Conservation (phyloP, 2,113 vertebrate species). For the Struthidea cinerea region DNA sequence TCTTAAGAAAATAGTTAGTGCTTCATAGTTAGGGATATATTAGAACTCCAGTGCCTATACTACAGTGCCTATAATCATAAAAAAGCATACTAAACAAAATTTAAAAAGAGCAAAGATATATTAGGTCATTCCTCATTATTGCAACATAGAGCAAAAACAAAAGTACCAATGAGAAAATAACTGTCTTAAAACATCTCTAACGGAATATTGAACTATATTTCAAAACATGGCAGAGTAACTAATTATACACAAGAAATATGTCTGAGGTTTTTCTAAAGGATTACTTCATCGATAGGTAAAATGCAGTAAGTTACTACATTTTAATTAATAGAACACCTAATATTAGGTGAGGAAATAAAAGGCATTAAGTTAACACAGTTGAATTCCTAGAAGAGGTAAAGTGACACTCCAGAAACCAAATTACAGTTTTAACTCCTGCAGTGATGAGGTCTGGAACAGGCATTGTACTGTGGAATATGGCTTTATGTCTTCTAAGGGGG, state of each 20-base stretch:
- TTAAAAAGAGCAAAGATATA: not conserved
- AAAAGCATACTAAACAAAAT: not conserved
- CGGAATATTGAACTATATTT: not conserved
- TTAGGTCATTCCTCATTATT: not conserved
- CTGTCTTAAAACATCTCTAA: not conserved
- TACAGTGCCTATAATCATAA: not conserved
- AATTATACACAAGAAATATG: not conserved
- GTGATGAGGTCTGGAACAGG: not conserved
- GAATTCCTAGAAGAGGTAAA: not conserved
- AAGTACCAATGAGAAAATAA: not conserved
- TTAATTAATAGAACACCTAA: not conserved
- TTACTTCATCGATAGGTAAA: not conserved
- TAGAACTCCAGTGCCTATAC: not conserved
- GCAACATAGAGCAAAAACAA: not conserved
- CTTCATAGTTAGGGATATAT: not conserved
- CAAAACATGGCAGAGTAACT: not conserved
- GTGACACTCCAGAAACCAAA: not conserved
- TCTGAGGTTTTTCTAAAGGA: not conserved
- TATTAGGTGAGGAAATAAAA: not conserved
- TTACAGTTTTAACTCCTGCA: not conserved
- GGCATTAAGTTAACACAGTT: not conserved
- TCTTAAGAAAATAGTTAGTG: not conserved
- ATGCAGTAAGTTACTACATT: not conserved
- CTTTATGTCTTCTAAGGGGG: not conserved
- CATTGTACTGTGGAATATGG: not conserved